These are phyloP conservation scores for Lasioglossum vierecki DNA, from an alignment of 2,888 invertebrate genomes.

Conservation along the genomic window DNA sequence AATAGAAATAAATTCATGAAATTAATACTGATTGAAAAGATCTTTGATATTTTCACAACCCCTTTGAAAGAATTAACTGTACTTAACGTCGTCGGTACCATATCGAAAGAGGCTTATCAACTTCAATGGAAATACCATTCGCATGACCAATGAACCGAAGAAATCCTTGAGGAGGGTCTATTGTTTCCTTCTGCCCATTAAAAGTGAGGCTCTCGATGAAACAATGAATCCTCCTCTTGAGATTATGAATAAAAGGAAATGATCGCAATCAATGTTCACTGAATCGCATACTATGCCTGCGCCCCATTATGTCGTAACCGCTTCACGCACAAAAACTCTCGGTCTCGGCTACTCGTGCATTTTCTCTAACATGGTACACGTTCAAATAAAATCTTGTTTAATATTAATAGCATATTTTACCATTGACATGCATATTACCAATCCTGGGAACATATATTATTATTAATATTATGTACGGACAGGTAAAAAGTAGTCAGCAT, in stretches of 20 bases:
- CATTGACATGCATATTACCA: not conserved
- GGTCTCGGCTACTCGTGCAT: not conserved
- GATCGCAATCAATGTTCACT: not conserved
- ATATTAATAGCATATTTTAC: not conserved
- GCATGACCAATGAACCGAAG: not conserved
- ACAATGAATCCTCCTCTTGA: not conserved
- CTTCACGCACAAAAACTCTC: not conserved
- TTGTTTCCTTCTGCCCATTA: not conserved
- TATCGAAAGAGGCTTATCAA: not conserved
- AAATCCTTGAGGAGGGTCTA: not conserved
- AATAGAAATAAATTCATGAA: not conserved
- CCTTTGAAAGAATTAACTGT: not conserved
- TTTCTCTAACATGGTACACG: not conserved
- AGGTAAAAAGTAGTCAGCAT: too few relatives aligned
- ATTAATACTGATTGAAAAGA: not conserved
- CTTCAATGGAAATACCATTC: not conserved
- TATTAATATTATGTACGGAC: too few relatives aligned
- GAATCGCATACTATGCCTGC: not conserved
- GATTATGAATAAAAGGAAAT: not conserved
- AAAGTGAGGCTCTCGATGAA: not conserved
- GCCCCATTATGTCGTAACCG: not conserved
- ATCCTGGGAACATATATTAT: too few relatives aligned
- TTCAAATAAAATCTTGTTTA: not conserved
- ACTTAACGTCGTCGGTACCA: not conserved
- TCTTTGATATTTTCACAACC: not conserved